A percentile compares a stretch with the other conserved stretches of the same genome.
Conservation (phyloP, 2,888 invertebrate genomes). For the Merodon equestris region DNA sequence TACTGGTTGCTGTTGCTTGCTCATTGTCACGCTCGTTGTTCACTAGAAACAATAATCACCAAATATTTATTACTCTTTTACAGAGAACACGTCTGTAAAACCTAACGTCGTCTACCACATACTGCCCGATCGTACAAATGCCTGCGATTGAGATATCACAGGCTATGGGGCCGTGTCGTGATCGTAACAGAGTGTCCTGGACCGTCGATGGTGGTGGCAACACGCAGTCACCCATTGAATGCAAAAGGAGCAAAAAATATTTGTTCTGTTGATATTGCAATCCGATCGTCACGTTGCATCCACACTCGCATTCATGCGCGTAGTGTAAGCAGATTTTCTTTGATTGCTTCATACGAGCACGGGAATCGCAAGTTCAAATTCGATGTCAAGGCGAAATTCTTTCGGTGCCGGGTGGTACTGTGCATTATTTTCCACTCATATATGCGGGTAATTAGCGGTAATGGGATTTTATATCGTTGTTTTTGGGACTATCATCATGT, state of each 20-base stretch:
- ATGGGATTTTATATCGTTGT: slow-evolving; percentile 44
- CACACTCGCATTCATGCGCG: background rate
- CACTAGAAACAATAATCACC: slow-evolving; percentile 1
- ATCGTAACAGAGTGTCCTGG: slow-evolving; percentile 3
- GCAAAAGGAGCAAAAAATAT: slow-evolving; percentile 2
- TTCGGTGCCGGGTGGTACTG: slow-evolving; percentile 11
- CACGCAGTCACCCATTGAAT: slow-evolving; percentile 17
- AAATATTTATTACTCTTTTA: too few relatives aligned
- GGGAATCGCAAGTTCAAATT: slow-evolving; percentile 55
- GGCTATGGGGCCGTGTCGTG: background rate
- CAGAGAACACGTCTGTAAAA: too few relatives aligned
- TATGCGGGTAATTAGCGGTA: slow-evolving; percentile 30
- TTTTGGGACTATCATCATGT: slow-evolving; percentile 20
- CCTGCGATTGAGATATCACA: slow-evolving; percentile 36
- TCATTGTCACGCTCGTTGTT: slow-evolving; percentile 2
- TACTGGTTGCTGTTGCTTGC: background rate
- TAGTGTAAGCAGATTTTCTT: slow-evolving; percentile 6
- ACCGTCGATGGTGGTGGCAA: slow-evolving; percentile 15
- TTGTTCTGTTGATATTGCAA: slow-evolving; percentile 24
- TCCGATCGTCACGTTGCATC: background rate
- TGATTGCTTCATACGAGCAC: slow-evolving; percentile 1
- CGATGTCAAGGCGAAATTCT: slow-evolving; percentile 61
- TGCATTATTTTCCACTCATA: slow-evolving; percentile 19
- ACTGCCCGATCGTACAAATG: slow-evolving; percentile 6
- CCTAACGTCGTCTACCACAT: too few relatives aligned